Evolutionary conservation across 2,113 vertebrate genomes (phyloP), one percentile per base, ranked within the genome.

Genomic region (Microtus pennsylvanicus): DNA sequence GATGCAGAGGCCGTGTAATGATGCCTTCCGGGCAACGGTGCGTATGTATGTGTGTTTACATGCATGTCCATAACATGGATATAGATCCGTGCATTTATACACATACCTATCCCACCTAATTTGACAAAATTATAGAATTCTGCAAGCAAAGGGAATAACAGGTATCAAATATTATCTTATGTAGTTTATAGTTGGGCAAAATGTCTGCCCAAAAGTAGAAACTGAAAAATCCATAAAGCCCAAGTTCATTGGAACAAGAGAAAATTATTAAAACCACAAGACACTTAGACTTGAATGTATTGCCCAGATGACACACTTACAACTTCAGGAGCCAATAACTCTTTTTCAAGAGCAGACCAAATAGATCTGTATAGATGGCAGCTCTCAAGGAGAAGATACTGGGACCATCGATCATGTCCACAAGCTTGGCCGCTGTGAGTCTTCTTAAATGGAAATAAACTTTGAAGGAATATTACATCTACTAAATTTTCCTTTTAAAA

Each of bases 101-200:
- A 21, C 3, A 89, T 9, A 28, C 30, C 58, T 61, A 55, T 86
- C 14, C 28, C 42, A 76, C 12, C 74, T 91, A 72, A 21, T 63
- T 30, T 82, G 33, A 90, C 13, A 94, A 70, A 90, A 92, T 87
- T 67, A 67, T 2, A 87, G 47, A 92, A 82, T 67, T 94, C 52
- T 75, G 28, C 16, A 93, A 78, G 67, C 96, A 77, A 38, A 52
- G 89, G 94, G 19, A 93, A 42, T 67, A 75, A 83, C 4, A 72
- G 38, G 89, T 33, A 97, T 75, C 30, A 96, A 96, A 80, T 63
- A 76, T 70, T 96, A 80, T 90, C 16, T 65, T 8, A 3, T 47
- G 21, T 26, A n/a, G 13, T 92, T 42, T 85, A 88, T 91, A 17
- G 85, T 91, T 61, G 89, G 67, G 74, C 35, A 85, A 94, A 94